Conservation (phyloP, 1,140 invertebrate species). For the Sycophila sp. region DNA sequence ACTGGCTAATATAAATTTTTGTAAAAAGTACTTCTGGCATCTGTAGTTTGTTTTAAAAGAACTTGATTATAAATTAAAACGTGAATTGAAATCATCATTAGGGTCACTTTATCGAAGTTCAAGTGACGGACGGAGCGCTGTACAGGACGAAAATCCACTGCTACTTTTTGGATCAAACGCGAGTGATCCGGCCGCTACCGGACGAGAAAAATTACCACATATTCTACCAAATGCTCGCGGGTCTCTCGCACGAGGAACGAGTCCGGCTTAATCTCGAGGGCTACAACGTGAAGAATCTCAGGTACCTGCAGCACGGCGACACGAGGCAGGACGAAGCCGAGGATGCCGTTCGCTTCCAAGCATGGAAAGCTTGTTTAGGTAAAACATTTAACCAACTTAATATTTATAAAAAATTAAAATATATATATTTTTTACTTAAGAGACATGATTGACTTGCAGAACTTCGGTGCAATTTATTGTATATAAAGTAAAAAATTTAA, state of each 20-base stretch:
- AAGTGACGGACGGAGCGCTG: slow-evolving; percentile 94
- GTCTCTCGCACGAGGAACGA: slow-evolving; percentile 87
- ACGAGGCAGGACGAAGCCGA: slow-evolving; percentile 79
- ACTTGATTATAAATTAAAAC: too few species aligned
- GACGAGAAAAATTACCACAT: slow-evolving; percentile 97
- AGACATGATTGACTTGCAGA: too few species aligned
- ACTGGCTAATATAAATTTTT: too few species aligned
- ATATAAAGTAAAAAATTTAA: slow-evolving; percentile 6
- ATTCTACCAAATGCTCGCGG: slow-evolving; percentile 96
- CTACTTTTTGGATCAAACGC: slow-evolving; percentile 92
- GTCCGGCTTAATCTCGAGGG: slow-evolving; percentile 86
- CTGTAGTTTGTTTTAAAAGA: too few species aligned
- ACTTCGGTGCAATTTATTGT: too few species aligned
- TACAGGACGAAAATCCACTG: slow-evolving; percentile 96
- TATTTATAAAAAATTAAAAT: background rate
- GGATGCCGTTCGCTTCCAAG: slow-evolving; percentile 81
- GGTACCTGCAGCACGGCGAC: slow-evolving; percentile 82
- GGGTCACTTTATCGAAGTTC: slow-evolving; percentile 96
- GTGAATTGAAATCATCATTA: slow-evolving; percentile 58
- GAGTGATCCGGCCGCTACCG: slow-evolving; percentile 84
- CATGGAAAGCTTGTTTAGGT: slow-evolving; percentile 90
- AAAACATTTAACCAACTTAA: background rate
- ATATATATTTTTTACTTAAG: too few species aligned
- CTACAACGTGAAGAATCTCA: slow-evolving; percentile 81
- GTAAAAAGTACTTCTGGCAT: too few species aligned